Evolutionary conservation across 2,113 vertebrate genomes (phyloP).

Genomic region (Marcusenius ussheri): DNA sequence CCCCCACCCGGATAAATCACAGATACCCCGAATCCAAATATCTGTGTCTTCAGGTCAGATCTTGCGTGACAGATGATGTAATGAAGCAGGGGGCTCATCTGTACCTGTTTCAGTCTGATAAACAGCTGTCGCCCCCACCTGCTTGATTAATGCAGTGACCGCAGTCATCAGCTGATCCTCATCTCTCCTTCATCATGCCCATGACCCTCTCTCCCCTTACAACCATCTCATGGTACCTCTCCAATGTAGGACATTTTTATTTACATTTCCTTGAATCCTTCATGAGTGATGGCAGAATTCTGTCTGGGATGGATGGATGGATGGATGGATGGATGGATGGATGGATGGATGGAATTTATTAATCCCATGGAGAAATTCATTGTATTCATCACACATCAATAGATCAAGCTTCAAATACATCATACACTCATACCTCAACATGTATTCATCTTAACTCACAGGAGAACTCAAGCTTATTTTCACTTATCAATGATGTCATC

Average conservation of each 20-base stretch:
- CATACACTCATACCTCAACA: not conserved
- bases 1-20: not conserved
- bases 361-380: not conserved
- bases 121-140: not conserved
- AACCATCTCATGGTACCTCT: not conserved
- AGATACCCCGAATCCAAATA: not conserved
- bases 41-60: not conserved
- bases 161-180: not conserved
- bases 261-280: not conserved
- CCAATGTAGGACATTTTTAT: not conserved
- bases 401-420: not conserved
- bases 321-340: not conserved
- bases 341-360: too few relatives aligned
- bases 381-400: not conserved
- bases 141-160: not conserved
- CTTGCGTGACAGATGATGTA: not conserved
- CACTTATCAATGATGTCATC: not conserved
- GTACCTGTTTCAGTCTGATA: not conserved
- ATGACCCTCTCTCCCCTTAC: not conserved
- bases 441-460: not conserved
- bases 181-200: not conserved
- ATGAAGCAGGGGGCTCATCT: not conserved
- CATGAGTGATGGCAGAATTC: not conserved
- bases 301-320: not conserved
- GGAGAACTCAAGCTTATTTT: not conserved